A percentile compares a stretch with the other conserved stretches of the same genome.
Conservation (phyloP, 2,797 vertebrate species). For the Gallirallus australis region DNA sequence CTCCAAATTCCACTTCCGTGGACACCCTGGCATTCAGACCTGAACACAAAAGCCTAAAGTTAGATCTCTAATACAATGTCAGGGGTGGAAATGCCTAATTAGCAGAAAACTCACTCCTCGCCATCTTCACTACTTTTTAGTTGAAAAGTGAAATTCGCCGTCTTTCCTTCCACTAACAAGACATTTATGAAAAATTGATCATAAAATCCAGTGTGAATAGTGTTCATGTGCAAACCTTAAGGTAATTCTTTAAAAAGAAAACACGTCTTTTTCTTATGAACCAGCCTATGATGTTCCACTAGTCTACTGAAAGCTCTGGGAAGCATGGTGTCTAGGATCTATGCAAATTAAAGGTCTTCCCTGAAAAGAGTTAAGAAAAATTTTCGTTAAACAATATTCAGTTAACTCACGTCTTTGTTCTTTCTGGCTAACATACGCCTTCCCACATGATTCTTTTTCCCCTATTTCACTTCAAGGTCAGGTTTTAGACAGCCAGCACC, state of each 20-base stretch:
- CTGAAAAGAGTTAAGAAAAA: background rate
- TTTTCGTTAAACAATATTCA: background rate
- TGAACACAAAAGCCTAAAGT: slow-evolving; percentile 60
- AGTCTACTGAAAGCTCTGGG: background rate
- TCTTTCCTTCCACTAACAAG: background rate
- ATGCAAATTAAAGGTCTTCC: background rate
- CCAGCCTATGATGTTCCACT: background rate
- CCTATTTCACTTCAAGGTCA: slow-evolving; percentile 29
- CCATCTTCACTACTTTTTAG: background rate
- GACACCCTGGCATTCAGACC: slow-evolving; percentile 35
- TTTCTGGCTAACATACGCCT: background rate
- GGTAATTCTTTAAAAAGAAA: background rate
- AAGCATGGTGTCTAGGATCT: background rate
- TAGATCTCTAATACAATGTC: background rate
- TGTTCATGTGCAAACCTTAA: background rate
- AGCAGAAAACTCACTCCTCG: background rate
- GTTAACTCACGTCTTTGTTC: slow-evolving; percentile 11
- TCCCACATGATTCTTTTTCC: background rate
- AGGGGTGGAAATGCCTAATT: background rate
- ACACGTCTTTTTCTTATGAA: background rate
- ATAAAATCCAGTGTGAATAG: background rate
- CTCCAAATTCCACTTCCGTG: slow-evolving; percentile 68
- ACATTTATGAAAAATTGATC: background rate
- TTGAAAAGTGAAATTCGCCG: background rate
- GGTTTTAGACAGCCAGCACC: slow-evolving; percentile 12